A percentile compares a stretch with the other conserved stretches of the same genome.
phyloP scores from a whole-genome alignment of 2,113 vertebrate genomes.

The Chamaetylas fuelleborni region DNA sequence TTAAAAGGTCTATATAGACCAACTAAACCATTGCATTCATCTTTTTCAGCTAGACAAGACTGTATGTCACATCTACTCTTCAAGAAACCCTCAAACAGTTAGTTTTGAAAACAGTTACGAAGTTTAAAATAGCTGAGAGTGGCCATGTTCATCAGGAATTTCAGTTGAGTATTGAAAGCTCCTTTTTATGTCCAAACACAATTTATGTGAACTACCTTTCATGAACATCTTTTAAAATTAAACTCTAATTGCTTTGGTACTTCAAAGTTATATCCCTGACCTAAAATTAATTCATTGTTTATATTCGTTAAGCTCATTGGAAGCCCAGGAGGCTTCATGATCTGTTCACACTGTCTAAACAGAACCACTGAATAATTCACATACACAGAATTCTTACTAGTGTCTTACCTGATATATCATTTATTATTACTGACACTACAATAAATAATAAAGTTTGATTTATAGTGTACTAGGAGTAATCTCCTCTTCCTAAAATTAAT shows the following conservation, averaged over 20 bases:
- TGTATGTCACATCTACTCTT: not conserved
- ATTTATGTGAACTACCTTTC: not conserved
- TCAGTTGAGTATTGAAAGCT: not conserved
- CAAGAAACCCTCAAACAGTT: not conserved
- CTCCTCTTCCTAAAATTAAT: not conserved
- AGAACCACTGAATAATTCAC: not conserved
- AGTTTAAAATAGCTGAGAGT: not conserved
- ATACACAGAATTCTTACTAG: not conserved
- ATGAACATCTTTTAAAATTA: not conserved
- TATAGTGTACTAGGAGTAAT: not conserved
- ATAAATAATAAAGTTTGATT: not conserved
- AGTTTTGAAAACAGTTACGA: not conserved
- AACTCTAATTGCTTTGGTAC: not conserved
- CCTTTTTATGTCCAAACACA: not conserved
- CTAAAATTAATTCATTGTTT: slow-evolving; percentile 40
- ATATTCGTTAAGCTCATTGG: not conserved
- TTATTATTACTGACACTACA: not conserved
- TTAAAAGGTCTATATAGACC: not conserved
- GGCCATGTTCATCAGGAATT: not conserved
- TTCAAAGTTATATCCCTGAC: not conserved
- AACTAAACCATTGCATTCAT: not conserved
- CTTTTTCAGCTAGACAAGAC: not conserved
- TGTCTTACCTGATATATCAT: not conserved
- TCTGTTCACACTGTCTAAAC: not conserved
- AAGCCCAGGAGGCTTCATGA: not conserved